Conservation (phyloP, 2,113 vertebrate species). For the Vimba vimba region DNA sequence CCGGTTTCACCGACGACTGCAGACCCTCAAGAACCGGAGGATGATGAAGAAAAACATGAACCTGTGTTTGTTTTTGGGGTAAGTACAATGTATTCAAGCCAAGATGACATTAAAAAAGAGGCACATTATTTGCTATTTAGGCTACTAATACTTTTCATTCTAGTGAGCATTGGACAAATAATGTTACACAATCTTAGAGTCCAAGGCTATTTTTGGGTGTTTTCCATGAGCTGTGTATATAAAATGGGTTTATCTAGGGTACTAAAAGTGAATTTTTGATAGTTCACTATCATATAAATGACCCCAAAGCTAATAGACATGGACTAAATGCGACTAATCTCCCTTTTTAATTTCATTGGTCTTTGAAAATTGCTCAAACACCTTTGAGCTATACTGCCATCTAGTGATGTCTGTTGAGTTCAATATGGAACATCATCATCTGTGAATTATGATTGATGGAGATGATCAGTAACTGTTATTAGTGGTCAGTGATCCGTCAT, state of each 20-base stretch:
- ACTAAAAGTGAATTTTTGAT: not conserved
- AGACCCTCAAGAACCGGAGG: not conserved
- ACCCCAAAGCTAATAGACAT: not conserved
- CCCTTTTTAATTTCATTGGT: not conserved
- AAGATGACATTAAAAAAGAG: not conserved
- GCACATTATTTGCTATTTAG: not conserved
- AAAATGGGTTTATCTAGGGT: not conserved
- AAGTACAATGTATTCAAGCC: not conserved
- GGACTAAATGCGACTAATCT: not conserved
- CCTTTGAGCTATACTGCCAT: not conserved
- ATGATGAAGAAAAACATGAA: not conserved
- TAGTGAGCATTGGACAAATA: not conserved
- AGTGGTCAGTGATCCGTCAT: not conserved
- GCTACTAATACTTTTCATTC: not conserved
- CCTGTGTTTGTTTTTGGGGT: not conserved
- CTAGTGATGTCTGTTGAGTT: not conserved
- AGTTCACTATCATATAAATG: not conserved
- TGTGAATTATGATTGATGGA: not conserved
- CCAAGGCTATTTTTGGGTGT: not conserved
- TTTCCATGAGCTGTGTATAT: not conserved
- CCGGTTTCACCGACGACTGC: not conserved
- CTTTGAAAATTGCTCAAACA: not conserved
- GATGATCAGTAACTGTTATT: not conserved
- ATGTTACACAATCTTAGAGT: not conserved
- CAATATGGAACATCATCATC: not conserved